Percentiles rank a stretch among this genome's conserved stretches.
These are phyloP conservation scores for Mythimna vitellina DNA, from an alignment of 2,888 invertebrate genomes.

Conservation along the genomic window DNA sequence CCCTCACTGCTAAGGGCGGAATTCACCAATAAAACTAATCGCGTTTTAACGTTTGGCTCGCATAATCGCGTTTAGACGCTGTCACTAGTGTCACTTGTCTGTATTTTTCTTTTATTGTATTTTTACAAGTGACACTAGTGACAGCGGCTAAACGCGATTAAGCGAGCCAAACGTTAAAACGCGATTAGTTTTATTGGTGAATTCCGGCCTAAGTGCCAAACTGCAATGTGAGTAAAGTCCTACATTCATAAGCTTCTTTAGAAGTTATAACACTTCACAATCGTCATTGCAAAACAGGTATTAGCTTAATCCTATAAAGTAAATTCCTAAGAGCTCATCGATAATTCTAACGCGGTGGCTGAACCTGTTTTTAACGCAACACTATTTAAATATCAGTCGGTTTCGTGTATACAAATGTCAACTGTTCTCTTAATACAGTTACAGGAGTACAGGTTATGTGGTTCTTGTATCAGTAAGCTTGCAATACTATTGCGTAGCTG, in stretches of 20 bases:
- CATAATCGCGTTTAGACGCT: no score
- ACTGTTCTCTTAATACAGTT: constrained; percentile 44
- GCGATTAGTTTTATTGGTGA: no score
- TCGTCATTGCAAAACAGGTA: constrained; percentile 40
- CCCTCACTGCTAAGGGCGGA: no score
- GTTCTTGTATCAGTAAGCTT: constrained; percentile 1
- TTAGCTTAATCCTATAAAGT: constrained; percentile 48
- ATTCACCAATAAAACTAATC: no score
- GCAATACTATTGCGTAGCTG: constrained; percentile 15
- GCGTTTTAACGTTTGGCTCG: no score
- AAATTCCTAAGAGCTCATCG: constrained; percentile 55
- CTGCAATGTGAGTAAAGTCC: no score
- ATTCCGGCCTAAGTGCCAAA: no score
- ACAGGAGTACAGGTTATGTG: constrained; percentile 40
- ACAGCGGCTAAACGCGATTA: no score
- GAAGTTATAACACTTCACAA: constrained; percentile 27
- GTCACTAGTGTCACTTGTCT: no score
- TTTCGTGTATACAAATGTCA: constrained; percentile 62
- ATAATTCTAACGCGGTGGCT: constrained; percentile 33
- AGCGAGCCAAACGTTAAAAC: no score
- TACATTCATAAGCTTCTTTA: constrained; percentile 11
- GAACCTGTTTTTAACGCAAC: constrained; percentile 62
- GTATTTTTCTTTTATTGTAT: no score
- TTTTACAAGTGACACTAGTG: no score
- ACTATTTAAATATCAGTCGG: constrained; percentile 62